These are phyloP conservation scores for Pao palembangensis DNA, from an alignment of 2,113 vertebrate species.

Conservation along the genomic window DNA sequence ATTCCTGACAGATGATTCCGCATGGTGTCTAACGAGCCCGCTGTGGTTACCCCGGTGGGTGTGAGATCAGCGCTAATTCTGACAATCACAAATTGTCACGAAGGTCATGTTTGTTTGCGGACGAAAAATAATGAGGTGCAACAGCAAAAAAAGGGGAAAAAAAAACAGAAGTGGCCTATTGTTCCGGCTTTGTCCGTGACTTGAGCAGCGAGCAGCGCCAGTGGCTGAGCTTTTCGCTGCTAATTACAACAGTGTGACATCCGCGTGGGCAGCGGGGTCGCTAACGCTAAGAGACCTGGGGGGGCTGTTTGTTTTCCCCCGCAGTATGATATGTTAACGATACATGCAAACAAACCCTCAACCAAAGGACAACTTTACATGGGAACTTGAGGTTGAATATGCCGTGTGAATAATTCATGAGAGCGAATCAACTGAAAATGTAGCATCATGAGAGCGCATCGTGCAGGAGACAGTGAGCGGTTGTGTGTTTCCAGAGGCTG, in stretches of 20 bases:
- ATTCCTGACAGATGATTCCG: not conserved
- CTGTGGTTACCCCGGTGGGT: slow-evolving; percentile 12
- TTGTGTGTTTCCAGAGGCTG: slow-evolving; percentile 6
- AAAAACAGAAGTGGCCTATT: slow-evolving; percentile 34
- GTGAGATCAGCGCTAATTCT: slow-evolving; percentile 15
- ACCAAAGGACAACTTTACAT: slow-evolving; percentile 41
- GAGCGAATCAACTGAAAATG: slow-evolving; percentile 40
- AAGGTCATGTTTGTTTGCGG: slow-evolving; percentile 51
- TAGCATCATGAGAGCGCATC: slow-evolving; percentile 22
- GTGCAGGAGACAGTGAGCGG: slow-evolving; percentile 30
- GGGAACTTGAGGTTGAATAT: slow-evolving; percentile 24
- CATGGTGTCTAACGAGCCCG: not conserved
- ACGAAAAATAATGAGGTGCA: slow-evolving; percentile 60
- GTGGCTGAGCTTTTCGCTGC: slow-evolving; percentile 47
- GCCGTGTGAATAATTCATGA: slow-evolving; percentile 52
- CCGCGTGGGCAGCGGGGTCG: slow-evolving; percentile 55
- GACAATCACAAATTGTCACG: slow-evolving; percentile 44
- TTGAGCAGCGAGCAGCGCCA: slow-evolving; percentile 38
- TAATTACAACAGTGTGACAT: slow-evolving; percentile 67
- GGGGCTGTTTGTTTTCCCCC: slow-evolving; percentile 38
- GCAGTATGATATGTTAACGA: slow-evolving; percentile 51
- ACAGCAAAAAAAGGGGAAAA: slow-evolving; percentile 13
- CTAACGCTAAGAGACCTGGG: slow-evolving; percentile 45
- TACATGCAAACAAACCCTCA: slow-evolving; percentile 54
- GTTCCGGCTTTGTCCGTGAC: slow-evolving; percentile 34